phyloP scores from a whole-genome alignment of 2,888 invertebrate species.

The Ellobium chinense region DNA sequence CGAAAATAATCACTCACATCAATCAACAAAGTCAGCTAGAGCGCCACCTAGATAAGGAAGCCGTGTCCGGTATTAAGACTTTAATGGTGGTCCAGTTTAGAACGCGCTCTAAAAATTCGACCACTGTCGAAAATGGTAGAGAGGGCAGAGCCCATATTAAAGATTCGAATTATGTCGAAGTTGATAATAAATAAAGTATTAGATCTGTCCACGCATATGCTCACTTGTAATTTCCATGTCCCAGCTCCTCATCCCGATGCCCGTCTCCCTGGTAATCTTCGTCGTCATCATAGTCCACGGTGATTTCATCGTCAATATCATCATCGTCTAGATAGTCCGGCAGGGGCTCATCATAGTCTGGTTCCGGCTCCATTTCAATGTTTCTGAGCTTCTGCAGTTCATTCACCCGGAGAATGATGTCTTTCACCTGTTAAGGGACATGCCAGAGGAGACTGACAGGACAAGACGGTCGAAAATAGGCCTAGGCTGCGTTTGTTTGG shows the following conservation, averaged over 20 bases:
- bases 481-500: too few species aligned
- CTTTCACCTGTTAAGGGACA: too few species aligned
- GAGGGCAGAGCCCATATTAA: too few species aligned
- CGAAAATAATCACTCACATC: too few species aligned
- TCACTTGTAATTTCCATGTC: neutral
- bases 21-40: too few species aligned
- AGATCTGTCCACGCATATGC: neutral
- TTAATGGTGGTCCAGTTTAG: too few species aligned
- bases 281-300: neutral
- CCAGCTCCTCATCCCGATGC: neutral
- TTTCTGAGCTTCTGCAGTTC: conserved; percentile 66
- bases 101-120: too few species aligned
- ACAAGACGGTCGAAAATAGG: too few species aligned
- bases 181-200: neutral
- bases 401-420: conserved; percentile 62
- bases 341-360: conserved; percentile 65
- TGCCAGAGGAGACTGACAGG: too few species aligned
- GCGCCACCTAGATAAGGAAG: too few species aligned
- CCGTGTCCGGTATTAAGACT: too few species aligned
- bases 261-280: neutral
- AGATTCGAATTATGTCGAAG: neutral
- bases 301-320: neutral
- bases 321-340: conserved; percentile 54
- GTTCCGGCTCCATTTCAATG: conserved; percentile 68
- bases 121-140: too few species aligned